phyloP scores from a whole-genome alignment of 2,888 invertebrate species.

The Abrostola tripartita region DNA sequence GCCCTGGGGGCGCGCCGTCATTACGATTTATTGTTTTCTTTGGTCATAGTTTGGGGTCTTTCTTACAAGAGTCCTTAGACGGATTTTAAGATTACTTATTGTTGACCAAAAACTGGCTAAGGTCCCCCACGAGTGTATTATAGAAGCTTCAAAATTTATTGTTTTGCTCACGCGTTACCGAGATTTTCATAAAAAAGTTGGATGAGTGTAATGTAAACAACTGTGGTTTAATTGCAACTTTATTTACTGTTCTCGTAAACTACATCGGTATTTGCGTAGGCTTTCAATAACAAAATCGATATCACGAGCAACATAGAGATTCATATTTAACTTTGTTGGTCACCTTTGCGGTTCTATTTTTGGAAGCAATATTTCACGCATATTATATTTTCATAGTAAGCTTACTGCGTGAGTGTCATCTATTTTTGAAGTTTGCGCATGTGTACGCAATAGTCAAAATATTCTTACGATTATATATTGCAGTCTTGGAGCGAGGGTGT shows the following conservation, averaged over 20 bases:
- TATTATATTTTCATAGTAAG: constrained; percentile 66
- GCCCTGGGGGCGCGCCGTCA: constrained; percentile 83
- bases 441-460: constrained; percentile 66
- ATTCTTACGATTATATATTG: constrained; percentile 68
- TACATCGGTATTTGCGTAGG: constrained; percentile 16
- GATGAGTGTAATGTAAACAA: constrained; percentile 33
- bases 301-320: constrained; percentile 13
- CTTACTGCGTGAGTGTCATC: constrained; percentile 64
- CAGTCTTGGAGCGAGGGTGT: constrained; percentile 56
- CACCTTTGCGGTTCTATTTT: constrained; percentile 29
- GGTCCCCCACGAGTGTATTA: constrained; percentile 63
- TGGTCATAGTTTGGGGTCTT: constrained; percentile 80
- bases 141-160: constrained; percentile 51
- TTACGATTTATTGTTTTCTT: constrained; percentile 88
- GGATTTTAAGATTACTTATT: constrained; percentile 75
- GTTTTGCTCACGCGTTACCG: constrained; percentile 21
- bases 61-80: constrained; percentile 71
- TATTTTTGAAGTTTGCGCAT: constrained; percentile 76
- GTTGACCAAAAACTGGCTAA: constrained; percentile 65
- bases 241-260: constrained; percentile 31
- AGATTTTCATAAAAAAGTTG: constrained; percentile 43
- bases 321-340: constrained; percentile 20
- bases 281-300: constrained; percentile 17
- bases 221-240: constrained; percentile 28
- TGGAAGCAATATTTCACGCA: constrained; percentile 57